A percentile compares a stretch with the other conserved stretches of the same genome.
phyloP scores from a whole-genome alignment of 2,113 vertebrate species.

The Fregetta grallaria region DNA sequence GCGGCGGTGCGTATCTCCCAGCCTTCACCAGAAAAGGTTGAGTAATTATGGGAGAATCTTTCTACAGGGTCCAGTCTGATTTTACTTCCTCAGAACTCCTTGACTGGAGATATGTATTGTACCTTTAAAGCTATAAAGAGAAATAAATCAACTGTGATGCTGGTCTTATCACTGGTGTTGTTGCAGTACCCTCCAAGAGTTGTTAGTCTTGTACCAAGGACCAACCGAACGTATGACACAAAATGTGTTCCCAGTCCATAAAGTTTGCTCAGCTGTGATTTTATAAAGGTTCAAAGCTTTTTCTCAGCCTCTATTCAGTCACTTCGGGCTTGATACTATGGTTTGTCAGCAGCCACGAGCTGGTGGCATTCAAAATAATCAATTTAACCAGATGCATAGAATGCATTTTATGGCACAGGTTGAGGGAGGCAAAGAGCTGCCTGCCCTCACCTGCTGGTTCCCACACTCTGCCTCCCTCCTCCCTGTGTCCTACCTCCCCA shows the following conservation, averaged over 20 bases:
- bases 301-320: neutral
- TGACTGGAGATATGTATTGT: neutral
- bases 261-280: neutral
- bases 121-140: neutral
- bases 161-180: neutral
- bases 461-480: neutral
- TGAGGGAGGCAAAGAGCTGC: neutral
- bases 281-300: neutral
- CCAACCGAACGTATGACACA: accelerated
- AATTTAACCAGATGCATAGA: neutral
- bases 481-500: neutral
- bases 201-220: neutral
- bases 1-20: neutral
- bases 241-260: neutral
- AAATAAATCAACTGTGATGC: neutral
- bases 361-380: neutral
- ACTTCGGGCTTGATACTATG: neutral
- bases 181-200: neutral
- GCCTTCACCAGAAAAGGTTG: neutral
- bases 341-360: neutral
- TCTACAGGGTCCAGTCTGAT: neutral
- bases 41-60: neutral
- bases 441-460: neutral
- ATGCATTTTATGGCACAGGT: neutral
- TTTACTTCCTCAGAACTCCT: neutral